phyloP scores from a whole-genome alignment of 2,888 invertebrate species.

The Epinotia brunnichana region DNA sequence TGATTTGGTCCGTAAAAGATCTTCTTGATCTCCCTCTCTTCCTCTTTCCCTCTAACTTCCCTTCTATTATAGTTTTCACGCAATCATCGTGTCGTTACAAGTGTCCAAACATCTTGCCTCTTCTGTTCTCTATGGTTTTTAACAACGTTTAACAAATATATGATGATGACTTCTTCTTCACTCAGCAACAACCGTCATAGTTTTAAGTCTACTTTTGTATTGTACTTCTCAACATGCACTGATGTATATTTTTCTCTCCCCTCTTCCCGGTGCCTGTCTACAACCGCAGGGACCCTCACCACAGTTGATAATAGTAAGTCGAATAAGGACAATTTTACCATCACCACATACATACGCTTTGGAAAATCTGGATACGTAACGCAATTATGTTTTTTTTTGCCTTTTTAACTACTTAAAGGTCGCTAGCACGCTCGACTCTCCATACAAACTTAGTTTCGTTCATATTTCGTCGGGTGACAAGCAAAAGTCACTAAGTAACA shows the following conservation, averaged over 20 bases:
- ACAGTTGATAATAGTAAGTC: constrained; percentile 83
- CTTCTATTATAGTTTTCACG: no score
- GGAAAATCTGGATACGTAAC: not conserved
- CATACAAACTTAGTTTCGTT: no score
- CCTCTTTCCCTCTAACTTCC: no score
- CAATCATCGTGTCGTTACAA: no score
- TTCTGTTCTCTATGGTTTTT: no score
- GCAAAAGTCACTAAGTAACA: no score
- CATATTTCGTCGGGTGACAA: no score
- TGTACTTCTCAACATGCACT: constrained; percentile 49
- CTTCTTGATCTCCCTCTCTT: no score
- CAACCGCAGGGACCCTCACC: constrained; percentile 77
- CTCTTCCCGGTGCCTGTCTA: constrained; percentile 59
- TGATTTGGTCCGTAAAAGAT: no score
- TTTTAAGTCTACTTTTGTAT: constrained; percentile 20
- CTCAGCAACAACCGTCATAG: constrained; percentile 7
- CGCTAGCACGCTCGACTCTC: no score
- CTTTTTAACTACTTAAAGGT: not conserved
- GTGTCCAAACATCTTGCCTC: no score
- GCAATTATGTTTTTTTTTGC: not conserved
- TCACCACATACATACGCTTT: not conserved
- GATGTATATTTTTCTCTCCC: constrained; percentile 63
- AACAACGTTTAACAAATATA: no score
- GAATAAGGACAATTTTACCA: constrained; percentile 27
- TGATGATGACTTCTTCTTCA: not conserved